Evolutionary conservation across 2,888 invertebrate genomes (phyloP).

Genomic region (Holacanthella duospinosa): DNA sequence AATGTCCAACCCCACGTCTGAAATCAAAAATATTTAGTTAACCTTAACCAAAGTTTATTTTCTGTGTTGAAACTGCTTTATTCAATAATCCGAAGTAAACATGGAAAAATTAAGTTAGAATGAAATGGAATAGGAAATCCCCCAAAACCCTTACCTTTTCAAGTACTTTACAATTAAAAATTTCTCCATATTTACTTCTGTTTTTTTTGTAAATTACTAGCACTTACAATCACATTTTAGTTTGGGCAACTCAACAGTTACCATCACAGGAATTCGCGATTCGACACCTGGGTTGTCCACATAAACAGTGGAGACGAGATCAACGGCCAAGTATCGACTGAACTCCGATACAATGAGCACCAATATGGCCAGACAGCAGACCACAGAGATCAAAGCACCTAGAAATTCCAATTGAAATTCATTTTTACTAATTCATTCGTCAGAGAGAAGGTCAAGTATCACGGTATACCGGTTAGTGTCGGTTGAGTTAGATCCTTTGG

Average conservation of each 20-base stretch:
- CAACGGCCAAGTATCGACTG: conserved; percentile 43
- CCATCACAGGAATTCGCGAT: conserved; percentile 45
- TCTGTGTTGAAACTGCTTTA: too few relatives aligned
- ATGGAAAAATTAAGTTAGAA: too few relatives aligned
- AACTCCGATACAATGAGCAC: conserved; percentile 47
- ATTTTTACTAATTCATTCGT: too few relatives aligned
- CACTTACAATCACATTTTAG: conserved; percentile 47
- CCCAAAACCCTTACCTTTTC: neutral
- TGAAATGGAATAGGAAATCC: too few relatives aligned
- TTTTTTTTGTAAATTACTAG: neutral
- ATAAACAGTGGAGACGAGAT: conserved; percentile 47
- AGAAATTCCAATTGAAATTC: too few relatives aligned
- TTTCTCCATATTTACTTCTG: neutral
- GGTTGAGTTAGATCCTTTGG: conserved; percentile 49
- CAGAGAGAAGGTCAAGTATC: neutral
- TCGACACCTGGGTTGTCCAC: conserved; percentile 47
- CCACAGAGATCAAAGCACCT: conserved; percentile 46
- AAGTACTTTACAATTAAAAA: neutral
- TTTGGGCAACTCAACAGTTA: conserved; percentile 47
- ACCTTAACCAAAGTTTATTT: conserved; percentile 1
- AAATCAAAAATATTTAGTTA: conserved; percentile 10
- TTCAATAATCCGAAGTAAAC: too few relatives aligned
- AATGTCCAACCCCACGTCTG: conserved; percentile 49
- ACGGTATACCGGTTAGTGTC: conserved; percentile 45
- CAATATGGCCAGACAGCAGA: conserved; percentile 45